These are phyloP conservation scores for Sylvilagus bachmani DNA, from an alignment of 2,113 vertebrate species.

Conservation along the genomic window DNA sequence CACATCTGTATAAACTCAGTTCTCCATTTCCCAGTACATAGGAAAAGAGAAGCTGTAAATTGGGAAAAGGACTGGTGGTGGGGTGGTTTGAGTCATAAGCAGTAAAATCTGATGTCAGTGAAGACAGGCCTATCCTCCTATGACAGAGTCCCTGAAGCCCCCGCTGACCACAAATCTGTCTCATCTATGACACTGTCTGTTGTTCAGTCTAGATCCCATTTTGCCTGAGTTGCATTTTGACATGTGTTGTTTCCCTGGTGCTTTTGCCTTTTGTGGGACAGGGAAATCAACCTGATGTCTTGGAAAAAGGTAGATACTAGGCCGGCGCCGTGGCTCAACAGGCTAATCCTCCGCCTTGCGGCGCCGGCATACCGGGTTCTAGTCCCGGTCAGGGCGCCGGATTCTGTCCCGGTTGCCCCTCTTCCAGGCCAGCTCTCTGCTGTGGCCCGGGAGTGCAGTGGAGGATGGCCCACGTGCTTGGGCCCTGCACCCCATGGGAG, in stretches of 20 bases:
- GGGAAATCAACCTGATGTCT: not conserved
- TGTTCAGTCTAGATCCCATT: not conserved
- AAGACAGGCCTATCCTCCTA: not conserved
- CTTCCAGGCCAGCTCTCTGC: no score
- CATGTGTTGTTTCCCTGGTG: not conserved
- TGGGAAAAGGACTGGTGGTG: not conserved
- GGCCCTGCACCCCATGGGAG: no score
- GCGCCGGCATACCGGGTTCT: no score
- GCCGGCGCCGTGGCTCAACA: no score
- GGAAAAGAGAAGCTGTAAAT: not conserved
- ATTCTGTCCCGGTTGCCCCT: no score
- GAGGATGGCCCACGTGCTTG: no score
- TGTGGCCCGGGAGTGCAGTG: no score
- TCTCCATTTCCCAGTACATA: not conserved
- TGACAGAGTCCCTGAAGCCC: not conserved
- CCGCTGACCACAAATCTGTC: not conserved
- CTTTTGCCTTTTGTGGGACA: not conserved
- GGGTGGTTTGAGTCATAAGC: not conserved
- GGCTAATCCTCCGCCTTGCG: no score
- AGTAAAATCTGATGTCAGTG: not conserved
- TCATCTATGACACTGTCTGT: not conserved
- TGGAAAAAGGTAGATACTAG: not conserved
- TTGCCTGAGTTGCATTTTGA: not conserved
- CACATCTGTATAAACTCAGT: not conserved
- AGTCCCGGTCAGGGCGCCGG: no score